Percentiles rank a stretch among this genome's conserved stretches.
Evolutionary conservation across 2,113 vertebrate species (phyloP).

Genomic region (Oncorhynchus mykiss): DNA sequence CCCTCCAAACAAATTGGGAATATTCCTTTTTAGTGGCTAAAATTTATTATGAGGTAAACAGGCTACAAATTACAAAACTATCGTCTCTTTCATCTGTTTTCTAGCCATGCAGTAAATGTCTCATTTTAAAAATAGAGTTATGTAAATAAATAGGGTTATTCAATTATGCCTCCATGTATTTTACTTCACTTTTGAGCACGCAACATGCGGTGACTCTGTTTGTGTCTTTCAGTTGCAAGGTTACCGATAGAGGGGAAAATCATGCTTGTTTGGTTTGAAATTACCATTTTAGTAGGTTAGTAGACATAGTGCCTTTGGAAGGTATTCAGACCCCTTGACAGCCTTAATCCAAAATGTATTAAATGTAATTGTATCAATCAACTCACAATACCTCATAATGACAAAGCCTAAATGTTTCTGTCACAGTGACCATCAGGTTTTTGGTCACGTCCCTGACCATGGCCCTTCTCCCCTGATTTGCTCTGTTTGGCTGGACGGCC

Average conservation of each 20-base stretch:
- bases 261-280: not conserved
- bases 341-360: too few species aligned
- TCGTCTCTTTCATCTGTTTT: slow-evolving; percentile 5
- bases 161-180: not conserved
- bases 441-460: too few species aligned
- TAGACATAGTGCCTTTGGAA: not conserved
- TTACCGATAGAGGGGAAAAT: not conserved
- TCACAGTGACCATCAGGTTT: too few species aligned
- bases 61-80: not conserved
- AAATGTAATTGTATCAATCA: too few species aligned
- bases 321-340: too few species aligned
- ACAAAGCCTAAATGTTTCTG: too few species aligned
- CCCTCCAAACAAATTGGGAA: not conserved
- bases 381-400: not conserved
- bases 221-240: not conserved
- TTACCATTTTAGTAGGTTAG: not conserved
- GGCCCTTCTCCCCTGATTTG: too few species aligned
- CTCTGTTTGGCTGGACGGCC: too few species aligned
- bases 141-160: not conserved
- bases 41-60: slow-evolving; percentile 1
- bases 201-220: not conserved
- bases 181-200: not conserved
- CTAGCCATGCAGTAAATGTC: not conserved
- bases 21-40: not conserved
- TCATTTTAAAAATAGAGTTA: not conserved